These are phyloP conservation scores for Cetoscarus ocellatus DNA, from an alignment of 2,797 vertebrate genomes.

Conservation along the genomic window DNA sequence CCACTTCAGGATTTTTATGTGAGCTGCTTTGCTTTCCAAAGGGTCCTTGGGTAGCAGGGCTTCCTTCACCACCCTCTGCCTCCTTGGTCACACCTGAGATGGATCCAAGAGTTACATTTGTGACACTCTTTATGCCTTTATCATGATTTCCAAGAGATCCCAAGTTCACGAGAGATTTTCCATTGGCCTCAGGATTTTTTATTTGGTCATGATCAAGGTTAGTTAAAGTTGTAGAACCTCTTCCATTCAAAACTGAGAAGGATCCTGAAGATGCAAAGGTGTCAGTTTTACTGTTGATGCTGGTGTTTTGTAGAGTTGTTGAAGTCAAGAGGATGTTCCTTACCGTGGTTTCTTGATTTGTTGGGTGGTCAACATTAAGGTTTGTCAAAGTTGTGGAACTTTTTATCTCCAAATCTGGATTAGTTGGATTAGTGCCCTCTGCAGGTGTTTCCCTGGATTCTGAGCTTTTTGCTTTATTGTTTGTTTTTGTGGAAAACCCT, in stretches of 20 bases:
- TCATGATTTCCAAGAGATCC: constrained; percentile 7
- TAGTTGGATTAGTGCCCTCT: background rate
- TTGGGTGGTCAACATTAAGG: background rate
- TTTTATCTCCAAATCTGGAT: background rate
- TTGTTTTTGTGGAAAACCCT: background rate
- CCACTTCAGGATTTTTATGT: background rate
- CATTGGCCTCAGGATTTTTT: background rate
- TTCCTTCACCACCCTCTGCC: background rate
- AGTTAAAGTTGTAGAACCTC: background rate
- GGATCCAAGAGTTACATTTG: background rate
- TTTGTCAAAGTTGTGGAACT: background rate
- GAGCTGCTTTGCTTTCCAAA: background rate
- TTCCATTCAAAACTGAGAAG: background rate
- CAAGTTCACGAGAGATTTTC: background rate
- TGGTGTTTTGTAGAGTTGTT: too few relatives aligned
- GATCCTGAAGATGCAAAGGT: too few relatives aligned
- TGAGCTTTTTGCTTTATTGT: background rate
- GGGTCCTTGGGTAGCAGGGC: background rate
- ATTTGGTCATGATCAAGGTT: background rate
- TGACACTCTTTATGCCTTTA: background rate
- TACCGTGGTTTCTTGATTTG: background rate
- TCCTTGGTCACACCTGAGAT: constrained; percentile 1
- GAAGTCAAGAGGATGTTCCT: too few relatives aligned
- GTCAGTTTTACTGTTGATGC: too few relatives aligned
- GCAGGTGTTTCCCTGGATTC: constrained; percentile 1